These are phyloP conservation scores for Oncorhynchus gorbuscha DNA, from an alignment of 2,113 vertebrate genomes.

Conservation along the genomic window DNA sequence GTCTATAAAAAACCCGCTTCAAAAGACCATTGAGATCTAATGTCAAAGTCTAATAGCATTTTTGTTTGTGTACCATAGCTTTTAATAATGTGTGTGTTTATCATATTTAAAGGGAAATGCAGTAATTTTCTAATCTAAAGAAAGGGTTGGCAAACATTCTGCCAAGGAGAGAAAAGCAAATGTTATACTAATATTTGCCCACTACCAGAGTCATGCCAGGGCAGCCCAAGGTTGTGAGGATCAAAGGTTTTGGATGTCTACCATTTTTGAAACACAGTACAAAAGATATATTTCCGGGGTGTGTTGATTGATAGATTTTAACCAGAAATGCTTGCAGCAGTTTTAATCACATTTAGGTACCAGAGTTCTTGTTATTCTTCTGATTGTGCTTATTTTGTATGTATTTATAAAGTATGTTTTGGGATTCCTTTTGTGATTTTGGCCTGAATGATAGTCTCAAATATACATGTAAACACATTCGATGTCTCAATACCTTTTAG, in stretches of 20 bases:
- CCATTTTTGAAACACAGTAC: slow-evolving; percentile 42
- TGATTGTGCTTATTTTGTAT: slow-evolving; percentile 74
- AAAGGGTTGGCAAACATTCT: slow-evolving; percentile 7
- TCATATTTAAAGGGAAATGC: slow-evolving; percentile 30
- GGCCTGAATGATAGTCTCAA: slow-evolving; percentile 75
- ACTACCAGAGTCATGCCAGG: slow-evolving; percentile 3
- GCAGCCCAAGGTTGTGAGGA: slow-evolving; percentile 20
- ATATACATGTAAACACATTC: slow-evolving; percentile 75
- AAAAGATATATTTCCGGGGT: slow-evolving; percentile 59
- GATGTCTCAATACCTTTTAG: slow-evolving; percentile 81
- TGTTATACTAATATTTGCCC: slow-evolving; percentile 23
- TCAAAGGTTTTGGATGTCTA: slow-evolving; percentile 26
- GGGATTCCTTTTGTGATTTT: slow-evolving; percentile 73
- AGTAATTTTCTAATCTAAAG: slow-evolving; percentile 33
- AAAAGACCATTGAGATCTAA: slow-evolving; percentile 14
- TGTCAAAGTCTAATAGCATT: slow-evolving; percentile 12
- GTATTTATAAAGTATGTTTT: slow-evolving; percentile 77
- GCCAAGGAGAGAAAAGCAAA: not conserved
- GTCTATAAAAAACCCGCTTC: not conserved
- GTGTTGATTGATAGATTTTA: slow-evolving; percentile 66
- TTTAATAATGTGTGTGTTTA: slow-evolving; percentile 37
- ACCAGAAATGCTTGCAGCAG: slow-evolving; percentile 66
- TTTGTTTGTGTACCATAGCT: slow-evolving; percentile 48
- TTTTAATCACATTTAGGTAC: slow-evolving; percentile 71
- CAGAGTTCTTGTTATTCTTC: slow-evolving; percentile 65